Base-by-base conservation (phyloP, 1,140 invertebrate species). In the Drosophila willistoni region DNA sequence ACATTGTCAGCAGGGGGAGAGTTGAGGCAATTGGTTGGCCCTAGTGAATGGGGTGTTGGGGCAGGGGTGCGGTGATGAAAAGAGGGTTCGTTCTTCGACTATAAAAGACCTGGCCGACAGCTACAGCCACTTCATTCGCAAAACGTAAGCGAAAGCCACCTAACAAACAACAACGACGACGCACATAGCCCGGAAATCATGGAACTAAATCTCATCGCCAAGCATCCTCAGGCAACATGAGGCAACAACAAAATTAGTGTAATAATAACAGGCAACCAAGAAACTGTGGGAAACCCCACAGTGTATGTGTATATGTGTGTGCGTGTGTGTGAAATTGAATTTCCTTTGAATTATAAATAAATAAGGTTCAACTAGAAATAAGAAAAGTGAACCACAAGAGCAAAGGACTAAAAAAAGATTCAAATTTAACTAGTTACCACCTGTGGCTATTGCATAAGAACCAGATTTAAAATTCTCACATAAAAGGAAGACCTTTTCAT, bases 91-190 rank as follows among this genome's bases (percentile, higher is more conserved):
- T 39, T 44, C 12, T n/a, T n/a, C 4, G 44, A 63, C 67, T 87
- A 87, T 87, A 87, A 89, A 87, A 87, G 81, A 64, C 55, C 54
- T 22, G 42, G 33, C 55, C 42, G 44, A 34, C 51, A 71, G 47
- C 25, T 65, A 10, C 68, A 73, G 25, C 19, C 68, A 67, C 55
- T 75, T 89, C 77, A 87, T 89, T 87, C 84, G 71, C 68, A 65
- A 65, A 56, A 65, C 55, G 64, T 47, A 67, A 47, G 63, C 77
- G 59, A 67, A 56, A 79, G 56, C 51, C 42, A 36, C 10, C 44
- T 33, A 42, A 41, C 22, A 14, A 36, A 2, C 19, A 54, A n/a
- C 9, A 13, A 12, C 14, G 2, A 17, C 39, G 39, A 60, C 44
- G 59, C 67, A 34, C 42, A 70, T 68, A 70, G 64, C 56, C 64